Base-by-base conservation (phyloP, 1,140 invertebrate species). In the Gerris buenoi region DNA sequence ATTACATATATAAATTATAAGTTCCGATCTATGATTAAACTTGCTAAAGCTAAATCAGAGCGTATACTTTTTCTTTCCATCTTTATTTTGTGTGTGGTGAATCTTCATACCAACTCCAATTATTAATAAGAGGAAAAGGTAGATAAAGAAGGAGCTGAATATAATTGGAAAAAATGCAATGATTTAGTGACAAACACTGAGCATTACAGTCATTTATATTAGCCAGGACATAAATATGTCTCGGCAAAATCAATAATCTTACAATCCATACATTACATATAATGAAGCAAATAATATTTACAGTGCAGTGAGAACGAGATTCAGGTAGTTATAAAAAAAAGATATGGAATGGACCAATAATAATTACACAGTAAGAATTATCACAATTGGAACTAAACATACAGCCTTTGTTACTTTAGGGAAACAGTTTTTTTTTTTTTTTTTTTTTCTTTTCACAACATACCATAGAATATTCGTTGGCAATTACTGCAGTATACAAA, bases 141-240 rank as follows among this genome's bases (percentile, higher is more conserved):
- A n/a, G n/a, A n/a, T n/a, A n/a, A n/a, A n/a, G n/a, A n/a, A n/a
- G n/a, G n/a, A n/a, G n/a, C n/a, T n/a, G n/a, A n/a, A n/a, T n/a
- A n/a, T n/a, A n/a, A n/a, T 46, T 46, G 33, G 69, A 72, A 73
- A 74, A 74, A 73, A 65, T 73, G 73, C 69, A 71, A 72, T 73
- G 70, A 68, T 74, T 71, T 73, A 72, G 72, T 73, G 73, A 74
- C 70, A 72, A 73, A 74, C 72, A 74, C 71, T 74, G 73, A 74
- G 71, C 73, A 73, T 73, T 72, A 72, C 72, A 73, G 66, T 71
- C 70, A 72, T 71, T 69, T 69, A 70, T 70, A 71, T 68, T 69
- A 67, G 68, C 67, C 65, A 67, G 65, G 70, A 68, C 65, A 69
- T 67, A 68, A 68, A 64, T 65, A 67, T 67, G 68, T 67, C 70